Evolutionary conservation across 2,888 invertebrate genomes (phyloP), one percentile per base, ranked within the genome.

Genomic region (Lomographa bimaculata): DNA sequence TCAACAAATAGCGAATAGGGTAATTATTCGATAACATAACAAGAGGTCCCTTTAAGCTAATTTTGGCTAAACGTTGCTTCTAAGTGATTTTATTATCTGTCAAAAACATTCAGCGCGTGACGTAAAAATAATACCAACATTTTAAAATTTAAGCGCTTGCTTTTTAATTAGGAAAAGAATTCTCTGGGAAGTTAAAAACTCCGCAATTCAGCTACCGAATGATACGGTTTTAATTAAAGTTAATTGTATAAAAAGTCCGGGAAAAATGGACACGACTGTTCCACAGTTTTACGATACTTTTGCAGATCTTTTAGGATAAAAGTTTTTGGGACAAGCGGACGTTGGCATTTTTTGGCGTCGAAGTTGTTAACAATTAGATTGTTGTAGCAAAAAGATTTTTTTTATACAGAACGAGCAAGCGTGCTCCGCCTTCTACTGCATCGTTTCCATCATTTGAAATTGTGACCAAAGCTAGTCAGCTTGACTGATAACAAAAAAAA

Each of bases 191-290:
- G 56, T 59, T 52, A 39, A n/a, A 29, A 62, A 57, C 54, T 60
- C 56, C 49, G 34, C 34, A 18, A 34, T 52, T 46, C 47, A 36
- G 48, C 46, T 50, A 38, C 39, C 51, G 59, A 66, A 60, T 63
- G 69, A 70, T 70, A 63, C 59, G 62, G 64, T 62, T 76, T 77
- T 76, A 74, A 79, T 78, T 72, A 70, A 78, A 54, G 40, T 49
- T 47, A 50, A 46, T 54, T 58, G 59, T 53, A 46, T 55, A 60
- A 60, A 63, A 60, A 65, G 67, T 60, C 60, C 55, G 50, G 42
- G 44, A 44, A 54, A 61, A 64, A 60, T 53, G 50, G 48, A 35
- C 39, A 41, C 19, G 39, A 37, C 42, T 40, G 44, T 39, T 40
- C 23, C 12, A 41, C 37, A 38, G 44, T 33, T 40, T 18, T 21